These are phyloP conservation scores for Lepidurus packardi DNA, from an alignment of 1,140 invertebrate species.

Conservation along the genomic window DNA sequence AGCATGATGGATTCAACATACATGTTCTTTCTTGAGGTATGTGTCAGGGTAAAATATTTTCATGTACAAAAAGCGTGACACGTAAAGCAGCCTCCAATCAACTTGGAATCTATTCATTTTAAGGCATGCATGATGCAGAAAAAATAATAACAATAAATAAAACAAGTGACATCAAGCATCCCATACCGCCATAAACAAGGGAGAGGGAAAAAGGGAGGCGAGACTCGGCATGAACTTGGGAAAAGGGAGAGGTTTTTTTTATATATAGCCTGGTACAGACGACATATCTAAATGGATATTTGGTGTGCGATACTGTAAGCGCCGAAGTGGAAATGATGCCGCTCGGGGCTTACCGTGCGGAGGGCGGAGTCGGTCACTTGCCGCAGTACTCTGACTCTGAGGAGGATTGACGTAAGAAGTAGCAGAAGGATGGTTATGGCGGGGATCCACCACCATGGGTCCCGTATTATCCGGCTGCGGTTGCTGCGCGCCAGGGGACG, in stretches of 20 bases:
- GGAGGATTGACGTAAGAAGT: conserved; percentile 13
- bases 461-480: conserved; percentile 45
- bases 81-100: background rate
- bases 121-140: background rate
- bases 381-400: conserved; percentile 12
- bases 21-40: background rate
- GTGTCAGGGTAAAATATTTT: background rate
- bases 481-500: conserved; percentile 38
- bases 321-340: conserved; percentile 13
- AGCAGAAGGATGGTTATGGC: conserved; percentile 9
- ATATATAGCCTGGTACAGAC: no score
- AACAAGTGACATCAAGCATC: background rate
- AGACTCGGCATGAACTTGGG: background rate
- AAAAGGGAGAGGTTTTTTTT: background rate
- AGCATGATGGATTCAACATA: background rate
- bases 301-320: background rate
- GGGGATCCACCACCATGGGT: conserved; percentile 1
- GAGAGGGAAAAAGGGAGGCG: background rate
- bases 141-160: background rate
- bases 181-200: background rate
- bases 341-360: conserved; percentile 19
- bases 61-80: background rate
- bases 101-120: background rate
- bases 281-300: no score
- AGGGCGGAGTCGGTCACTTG: conserved; percentile 16